Percentiles rank a stretch among this genome's conserved stretches.
phyloP scores from a whole-genome alignment of 2,113 vertebrate genomes.

The Leucopsar rothschildi region DNA sequence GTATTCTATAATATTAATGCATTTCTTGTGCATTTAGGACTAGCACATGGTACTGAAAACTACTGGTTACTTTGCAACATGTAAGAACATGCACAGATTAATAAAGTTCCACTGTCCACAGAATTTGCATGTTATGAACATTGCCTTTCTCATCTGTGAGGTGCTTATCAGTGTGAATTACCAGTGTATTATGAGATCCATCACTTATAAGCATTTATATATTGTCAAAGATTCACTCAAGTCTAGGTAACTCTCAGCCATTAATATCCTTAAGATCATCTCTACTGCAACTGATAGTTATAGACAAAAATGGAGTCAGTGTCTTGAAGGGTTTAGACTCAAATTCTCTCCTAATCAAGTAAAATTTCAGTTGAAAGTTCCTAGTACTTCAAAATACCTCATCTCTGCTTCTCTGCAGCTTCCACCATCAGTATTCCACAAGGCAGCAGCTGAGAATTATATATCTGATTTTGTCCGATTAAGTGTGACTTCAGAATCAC shows the following conservation, averaged over 20 bases:
- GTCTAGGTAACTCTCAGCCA: not conserved
- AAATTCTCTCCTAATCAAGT: not conserved
- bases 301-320: not conserved
- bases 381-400: not conserved
- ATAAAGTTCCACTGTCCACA: not conserved
- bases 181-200: not conserved
- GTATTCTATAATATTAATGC: not conserved
- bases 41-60: not conserved
- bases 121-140: not conserved
- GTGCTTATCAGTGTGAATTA: not conserved
- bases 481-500: slow-evolving; percentile 22
- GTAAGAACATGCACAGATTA: not conserved
- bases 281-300: not conserved
- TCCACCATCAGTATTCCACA: not conserved
- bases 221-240: not conserved
- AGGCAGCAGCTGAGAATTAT: not conserved
- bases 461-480: not conserved
- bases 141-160: not conserved
- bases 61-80: not conserved
- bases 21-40: not conserved
- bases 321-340: not conserved
- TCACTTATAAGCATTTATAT: not conserved
- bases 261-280: not conserved
- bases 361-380: not conserved
- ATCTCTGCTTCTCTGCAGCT: not conserved